These are phyloP conservation scores for Bradypodion ventrale DNA, from an alignment of 2,797 vertebrate genomes.

Conservation along the genomic window DNA sequence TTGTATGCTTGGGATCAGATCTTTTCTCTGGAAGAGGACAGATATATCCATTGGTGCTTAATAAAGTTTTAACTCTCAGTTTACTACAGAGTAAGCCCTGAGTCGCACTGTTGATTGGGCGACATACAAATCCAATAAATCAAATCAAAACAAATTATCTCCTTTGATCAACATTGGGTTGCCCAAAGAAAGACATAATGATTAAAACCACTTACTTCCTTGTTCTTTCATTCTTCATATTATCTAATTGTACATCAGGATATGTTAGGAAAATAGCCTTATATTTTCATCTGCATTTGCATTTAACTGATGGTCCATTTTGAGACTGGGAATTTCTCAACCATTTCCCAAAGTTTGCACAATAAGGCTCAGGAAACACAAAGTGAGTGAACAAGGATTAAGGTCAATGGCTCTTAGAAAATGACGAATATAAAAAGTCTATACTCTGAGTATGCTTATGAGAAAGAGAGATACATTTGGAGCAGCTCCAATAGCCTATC, in stretches of 20 bases:
- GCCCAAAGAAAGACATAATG: background rate
- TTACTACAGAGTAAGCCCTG: background rate
- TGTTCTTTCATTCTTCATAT: background rate
- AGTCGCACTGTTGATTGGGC: too few species aligned
- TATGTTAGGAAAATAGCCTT: constrained; percentile 6
- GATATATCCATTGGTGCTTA: background rate
- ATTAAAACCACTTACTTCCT: background rate
- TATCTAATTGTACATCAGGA: background rate
- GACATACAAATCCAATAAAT: too few species aligned
- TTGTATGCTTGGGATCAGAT: background rate
- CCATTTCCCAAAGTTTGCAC: too few species aligned
- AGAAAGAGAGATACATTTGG: background rate
- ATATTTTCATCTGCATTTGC: background rate
- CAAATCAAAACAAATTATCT: too few species aligned
- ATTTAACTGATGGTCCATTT: constrained; percentile 5
- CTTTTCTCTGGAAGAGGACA: background rate
- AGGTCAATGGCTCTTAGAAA: background rate
- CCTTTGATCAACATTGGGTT: background rate
- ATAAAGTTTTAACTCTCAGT: background rate
- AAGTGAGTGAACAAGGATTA: background rate
- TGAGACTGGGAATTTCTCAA: background rate
- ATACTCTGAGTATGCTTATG: background rate
- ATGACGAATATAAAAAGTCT: background rate
- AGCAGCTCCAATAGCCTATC: background rate
- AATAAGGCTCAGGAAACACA: background rate